phyloP scores from a whole-genome alignment of 1,140 invertebrate genomes.

The Polypedilum pembai region DNA sequence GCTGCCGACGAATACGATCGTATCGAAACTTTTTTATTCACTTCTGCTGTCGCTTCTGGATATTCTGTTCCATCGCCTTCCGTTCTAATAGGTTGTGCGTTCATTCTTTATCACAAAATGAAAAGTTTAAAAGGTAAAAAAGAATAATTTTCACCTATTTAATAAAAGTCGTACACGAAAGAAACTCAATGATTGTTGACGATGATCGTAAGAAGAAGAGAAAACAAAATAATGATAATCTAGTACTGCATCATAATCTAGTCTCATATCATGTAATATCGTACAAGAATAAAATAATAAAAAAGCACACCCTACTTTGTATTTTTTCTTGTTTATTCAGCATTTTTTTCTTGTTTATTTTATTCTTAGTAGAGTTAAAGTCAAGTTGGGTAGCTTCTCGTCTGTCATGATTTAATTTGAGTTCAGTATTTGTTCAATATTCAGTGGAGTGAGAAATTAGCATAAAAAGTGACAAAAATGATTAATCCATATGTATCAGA shows the following conservation, averaged over 20 bases:
- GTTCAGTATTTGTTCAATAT: no score
- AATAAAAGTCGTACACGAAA: no score
- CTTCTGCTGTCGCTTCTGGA: neutral
- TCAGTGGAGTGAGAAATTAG: no score
- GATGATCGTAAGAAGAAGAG: no score
- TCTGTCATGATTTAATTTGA: no score
- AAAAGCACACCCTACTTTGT: neutral
- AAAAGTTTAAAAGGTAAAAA: no score
- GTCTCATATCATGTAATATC: neutral
- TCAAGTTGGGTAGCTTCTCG: neutral
- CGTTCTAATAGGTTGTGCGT: neutral
- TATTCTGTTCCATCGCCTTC: neutral
- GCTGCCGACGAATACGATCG: neutral
- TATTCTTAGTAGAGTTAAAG: neutral
- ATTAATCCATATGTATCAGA: neutral
- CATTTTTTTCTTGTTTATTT: neutral
- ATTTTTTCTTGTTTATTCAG: neutral
- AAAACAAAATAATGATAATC: no score
- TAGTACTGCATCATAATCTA: neutral
- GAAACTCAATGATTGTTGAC: no score
- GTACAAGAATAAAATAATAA: no score
- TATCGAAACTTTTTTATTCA: neutral
- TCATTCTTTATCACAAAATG: no score
- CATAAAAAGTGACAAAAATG: neutral
- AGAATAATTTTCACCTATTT: no score